A percentile compares a stretch with the other conserved stretches of the same genome.
Conservation (phyloP, 2,797 vertebrate genomes). For the Sebastiscus tertius region DNA sequence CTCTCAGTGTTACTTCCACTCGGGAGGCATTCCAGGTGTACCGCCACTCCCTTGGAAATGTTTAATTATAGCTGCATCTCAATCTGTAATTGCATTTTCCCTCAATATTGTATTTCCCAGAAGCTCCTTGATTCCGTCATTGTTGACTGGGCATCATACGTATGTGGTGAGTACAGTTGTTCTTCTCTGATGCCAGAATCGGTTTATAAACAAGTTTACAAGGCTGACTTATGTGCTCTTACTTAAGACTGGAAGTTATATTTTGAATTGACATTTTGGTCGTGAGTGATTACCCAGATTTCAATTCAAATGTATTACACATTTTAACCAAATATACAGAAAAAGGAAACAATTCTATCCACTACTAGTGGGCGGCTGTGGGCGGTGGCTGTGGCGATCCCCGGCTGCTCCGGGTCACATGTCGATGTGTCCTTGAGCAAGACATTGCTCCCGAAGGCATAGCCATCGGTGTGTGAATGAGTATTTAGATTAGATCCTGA, state of each 20-base stretch:
- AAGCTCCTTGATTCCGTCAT: slow-evolving; percentile 56
- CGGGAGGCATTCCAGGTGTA: slow-evolving; percentile 81
- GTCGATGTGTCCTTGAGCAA: no score
- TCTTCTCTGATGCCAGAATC: slow-evolving; percentile 16
- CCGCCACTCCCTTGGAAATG: slow-evolving; percentile 65
- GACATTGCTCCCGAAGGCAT: no score
- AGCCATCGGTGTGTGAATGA: no score
- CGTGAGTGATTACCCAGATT: not conserved
- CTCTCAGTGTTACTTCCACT: slow-evolving; percentile 70
- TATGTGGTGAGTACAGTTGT: slow-evolving; percentile 14
- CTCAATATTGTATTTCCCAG: slow-evolving; percentile 68
- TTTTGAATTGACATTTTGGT: not conserved
- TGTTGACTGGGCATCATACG: slow-evolving; percentile 27
- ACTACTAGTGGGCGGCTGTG: no score
- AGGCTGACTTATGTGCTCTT: slow-evolving; percentile 3
- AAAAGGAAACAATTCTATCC: not conserved
- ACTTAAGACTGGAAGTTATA: not conserved
- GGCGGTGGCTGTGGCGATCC: no score
- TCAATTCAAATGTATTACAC: not conserved
- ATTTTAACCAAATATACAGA: not conserved
- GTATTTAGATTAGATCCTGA: no score
- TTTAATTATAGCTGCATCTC: slow-evolving; percentile 74
- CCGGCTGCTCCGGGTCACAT: no score
- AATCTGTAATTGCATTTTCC: slow-evolving; percentile 73
- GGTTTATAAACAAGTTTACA: slow-evolving; percentile 25